Percentiles rank a stretch among this genome's conserved stretches.
Evolutionary conservation across 2,888 invertebrate genomes (phyloP).

Genomic region (Drosophila leonis): DNA sequence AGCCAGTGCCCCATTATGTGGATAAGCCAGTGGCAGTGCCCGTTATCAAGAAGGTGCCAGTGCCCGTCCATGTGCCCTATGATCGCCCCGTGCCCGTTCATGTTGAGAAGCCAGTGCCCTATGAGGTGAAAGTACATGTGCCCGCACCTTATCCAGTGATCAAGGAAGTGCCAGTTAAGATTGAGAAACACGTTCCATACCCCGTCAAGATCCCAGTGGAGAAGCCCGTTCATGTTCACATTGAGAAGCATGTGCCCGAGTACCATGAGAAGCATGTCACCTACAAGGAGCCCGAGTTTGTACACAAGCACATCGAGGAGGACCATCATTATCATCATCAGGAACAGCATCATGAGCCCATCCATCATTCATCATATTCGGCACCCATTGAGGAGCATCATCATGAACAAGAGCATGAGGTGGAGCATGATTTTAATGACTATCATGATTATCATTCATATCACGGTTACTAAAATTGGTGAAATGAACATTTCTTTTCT

Average conservation of each 20-base stretch:
- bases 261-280: constrained; percentile 88
- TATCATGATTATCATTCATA: constrained; percentile 83
- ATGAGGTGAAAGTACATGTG: constrained; percentile 90
- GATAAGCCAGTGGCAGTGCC: constrained; percentile 89
- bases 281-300: constrained; percentile 90
- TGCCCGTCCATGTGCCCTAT: constrained; percentile 88
- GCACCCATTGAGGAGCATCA: constrained; percentile 73
- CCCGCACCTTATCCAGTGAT: constrained; percentile 90
- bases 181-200: constrained; percentile 90
- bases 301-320: constrained; percentile 86
- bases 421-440: constrained; percentile 71
- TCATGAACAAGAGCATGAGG: constrained; percentile 84
- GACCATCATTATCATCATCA: constrained; percentile 76
- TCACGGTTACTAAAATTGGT: constrained; percentile 73
- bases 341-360: constrained; percentile 59
- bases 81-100: constrained; percentile 89
- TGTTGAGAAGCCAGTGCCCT: constrained; percentile 91
- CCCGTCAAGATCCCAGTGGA: constrained; percentile 90
- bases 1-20: constrained; percentile 89
- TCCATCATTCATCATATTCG: constrained; percentile 68
- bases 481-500: constrained; percentile 57
- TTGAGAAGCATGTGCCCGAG: constrained; percentile 90
- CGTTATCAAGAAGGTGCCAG: constrained; percentile 88
- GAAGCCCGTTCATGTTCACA: constrained; percentile 90
- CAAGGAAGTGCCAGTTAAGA: constrained; percentile 88